phyloP scores from a whole-genome alignment of 1,140 invertebrate genomes.

The Coenobita brevimanus region DNA sequence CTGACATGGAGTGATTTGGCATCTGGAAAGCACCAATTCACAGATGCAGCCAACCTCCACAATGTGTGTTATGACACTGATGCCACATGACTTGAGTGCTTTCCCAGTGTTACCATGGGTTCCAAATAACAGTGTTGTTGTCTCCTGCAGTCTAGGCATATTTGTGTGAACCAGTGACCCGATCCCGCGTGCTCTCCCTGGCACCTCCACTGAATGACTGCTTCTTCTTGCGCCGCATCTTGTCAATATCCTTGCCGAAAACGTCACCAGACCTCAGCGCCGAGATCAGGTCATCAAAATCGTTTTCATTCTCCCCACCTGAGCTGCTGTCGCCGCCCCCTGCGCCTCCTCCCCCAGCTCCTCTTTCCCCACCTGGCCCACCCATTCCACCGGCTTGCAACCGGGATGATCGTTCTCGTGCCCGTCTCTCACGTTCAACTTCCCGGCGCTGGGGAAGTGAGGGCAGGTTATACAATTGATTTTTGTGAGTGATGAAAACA shows the following conservation, averaged over 20 bases:
- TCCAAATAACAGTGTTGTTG: too few species aligned
- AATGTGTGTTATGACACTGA: too few species aligned
- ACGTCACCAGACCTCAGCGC: slow-evolving; percentile 96
- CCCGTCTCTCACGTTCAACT: slow-evolving; percentile 50
- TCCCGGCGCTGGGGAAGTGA: slow-evolving; percentile 64
- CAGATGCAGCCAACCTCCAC: too few species aligned
- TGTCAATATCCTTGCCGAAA: slow-evolving; percentile 96
- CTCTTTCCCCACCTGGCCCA: slow-evolving; percentile 14
- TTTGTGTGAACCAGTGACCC: slow-evolving; percentile 50
- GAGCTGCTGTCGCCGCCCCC: slow-evolving; percentile 55
- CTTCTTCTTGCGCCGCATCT: slow-evolving; percentile 83
- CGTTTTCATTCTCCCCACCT: slow-evolving; percentile 73
- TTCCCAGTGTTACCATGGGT: too few species aligned
- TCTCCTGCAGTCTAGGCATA: slow-evolving; percentile 14
- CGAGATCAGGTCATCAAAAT: slow-evolving; percentile 98
- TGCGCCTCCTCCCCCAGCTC: not conserved
- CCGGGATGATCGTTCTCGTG: slow-evolving; percentile 5
- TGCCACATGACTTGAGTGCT: too few species aligned
- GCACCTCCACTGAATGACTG: slow-evolving; percentile 53
- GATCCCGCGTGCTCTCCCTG: slow-evolving; percentile 46
- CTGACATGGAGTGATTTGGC: too few species aligned
- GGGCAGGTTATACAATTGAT: too few species aligned
- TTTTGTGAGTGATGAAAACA: too few species aligned
- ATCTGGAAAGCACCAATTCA: too few species aligned
- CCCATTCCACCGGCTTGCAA: not conserved